phyloP scores from a whole-genome alignment of 1,140 invertebrate species.

The Leucophenga varia region DNA sequence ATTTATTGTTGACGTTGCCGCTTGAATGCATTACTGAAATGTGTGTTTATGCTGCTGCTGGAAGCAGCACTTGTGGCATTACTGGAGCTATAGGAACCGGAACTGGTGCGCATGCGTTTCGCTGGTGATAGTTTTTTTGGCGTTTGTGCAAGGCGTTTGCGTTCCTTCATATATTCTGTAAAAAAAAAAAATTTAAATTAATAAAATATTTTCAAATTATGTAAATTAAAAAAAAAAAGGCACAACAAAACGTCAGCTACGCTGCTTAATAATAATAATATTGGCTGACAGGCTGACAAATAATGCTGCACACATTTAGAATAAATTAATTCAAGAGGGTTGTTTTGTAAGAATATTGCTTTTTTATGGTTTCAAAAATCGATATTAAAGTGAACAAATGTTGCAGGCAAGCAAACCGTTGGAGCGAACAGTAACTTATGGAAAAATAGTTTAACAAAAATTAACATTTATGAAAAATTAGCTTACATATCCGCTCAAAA shows the following conservation, averaged over 20 bases:
- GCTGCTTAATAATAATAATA: too few species aligned
- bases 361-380: too few species aligned
- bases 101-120: conserved; percentile 45
- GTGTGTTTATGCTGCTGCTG: conserved; percentile 22
- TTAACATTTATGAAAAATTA: too few species aligned
- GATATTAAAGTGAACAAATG: too few species aligned
- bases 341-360: too few species aligned
- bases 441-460: too few species aligned
- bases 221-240: conserved; percentile 9
- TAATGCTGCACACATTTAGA: conserved; percentile 6
- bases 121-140: conserved; percentile 50
- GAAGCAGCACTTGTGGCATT: conserved; percentile 11
- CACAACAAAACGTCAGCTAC: conserved; percentile 39
- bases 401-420: too few species aligned
- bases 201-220: conserved; percentile 15
- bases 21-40: conserved; percentile 10
- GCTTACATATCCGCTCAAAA: too few species aligned
- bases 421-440: too few species aligned
- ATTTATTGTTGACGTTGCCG: conserved; percentile 4
- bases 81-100: conserved; percentile 15
- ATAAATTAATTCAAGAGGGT: too few species aligned
- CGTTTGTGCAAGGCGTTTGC: conserved; percentile 49
- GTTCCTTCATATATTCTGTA: conserved; percentile 56
- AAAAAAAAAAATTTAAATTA: conserved; percentile 25
- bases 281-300: too few species aligned